A percentile compares a stretch with the other conserved stretches of the same genome.
Conservation (phyloP, 2,797 vertebrate genomes). For the Lacerta bilineata region DNA sequence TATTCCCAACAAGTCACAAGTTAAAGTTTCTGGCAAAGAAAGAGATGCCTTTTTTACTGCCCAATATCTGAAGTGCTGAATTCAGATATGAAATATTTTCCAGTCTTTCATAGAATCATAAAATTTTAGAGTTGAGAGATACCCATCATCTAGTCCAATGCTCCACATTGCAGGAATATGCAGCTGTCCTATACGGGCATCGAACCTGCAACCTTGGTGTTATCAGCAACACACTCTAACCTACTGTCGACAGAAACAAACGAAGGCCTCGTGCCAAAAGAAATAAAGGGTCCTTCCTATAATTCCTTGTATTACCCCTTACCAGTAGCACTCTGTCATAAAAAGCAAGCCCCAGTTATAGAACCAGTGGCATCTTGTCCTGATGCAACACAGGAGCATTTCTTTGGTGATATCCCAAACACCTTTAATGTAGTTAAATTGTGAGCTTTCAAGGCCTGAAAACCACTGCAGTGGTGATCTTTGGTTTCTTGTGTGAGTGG, state of each 20-base stretch:
- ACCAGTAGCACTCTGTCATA: neutral
- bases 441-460: neutral
- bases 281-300: neutral
- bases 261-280: neutral
- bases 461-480: neutral
- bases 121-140: too few relatives aligned
- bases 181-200: too few relatives aligned
- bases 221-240: too few relatives aligned
- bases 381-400: neutral
- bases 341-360: neutral
- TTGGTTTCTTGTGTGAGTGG: too few relatives aligned
- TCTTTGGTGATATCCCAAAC: too few relatives aligned
- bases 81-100: neutral
- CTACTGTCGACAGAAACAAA: neutral
- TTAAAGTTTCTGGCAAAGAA: neutral
- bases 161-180: too few relatives aligned
- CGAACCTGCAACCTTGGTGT: too few relatives aligned
- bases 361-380: neutral
- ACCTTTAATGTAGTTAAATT: neutral
- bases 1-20: neutral
- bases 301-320: too few relatives aligned
- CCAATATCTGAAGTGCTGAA: neutral
- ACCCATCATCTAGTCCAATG: too few relatives aligned
- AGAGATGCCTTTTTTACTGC: neutral
- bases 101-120: too few relatives aligned